Evolutionary conservation across 2,113 vertebrate species (phyloP), one percentile per base, ranked within the genome.

Genomic region (Corvus hawaiiensis): DNA sequence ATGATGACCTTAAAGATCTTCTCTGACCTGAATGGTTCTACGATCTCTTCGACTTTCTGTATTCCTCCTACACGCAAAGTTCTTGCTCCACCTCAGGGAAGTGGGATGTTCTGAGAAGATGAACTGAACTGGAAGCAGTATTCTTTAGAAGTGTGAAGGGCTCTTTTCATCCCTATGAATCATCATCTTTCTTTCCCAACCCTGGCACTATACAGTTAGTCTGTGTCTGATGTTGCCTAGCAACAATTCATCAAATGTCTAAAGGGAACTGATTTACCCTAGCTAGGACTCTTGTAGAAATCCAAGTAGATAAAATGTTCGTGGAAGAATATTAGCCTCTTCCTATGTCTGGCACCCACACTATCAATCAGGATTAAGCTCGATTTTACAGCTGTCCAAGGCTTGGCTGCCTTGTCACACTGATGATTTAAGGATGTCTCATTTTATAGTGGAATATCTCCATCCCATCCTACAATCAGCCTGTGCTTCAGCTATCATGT

Each of bases 101-200:
- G 76, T 76, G 81, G 69, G 84, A 82, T 89, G 44, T 82, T 96
- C 62, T 75, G 56, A 90, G 82, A 69, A 55, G 84, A 75, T 28
- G 68, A 95, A 82, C 41, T 9, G 28, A 41, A 69, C 81, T 92
- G 77, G 74, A 64, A 95, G 71, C 84, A 89, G 56, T 75, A 52
- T 75, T 89, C 84, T 75, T 91, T 15, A 41, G 21, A 85, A 79
- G 84, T 76, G 77, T 84, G 91, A 87, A 95, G 59, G 66, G 74
- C 87, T 95, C 69, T 5, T 13, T 95, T 90, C 73, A 49, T 95
- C 80, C 85, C 56, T 37, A 1, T 94, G 93, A 97, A 79, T 93
- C 89, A 84, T 87, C 84, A 79, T 92, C 80, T 88, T 90, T 85
- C 62, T 87, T 94, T 69, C 54, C 62, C 75, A 78, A 10, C 56